Base-by-base conservation (phyloP, 2,113 vertebrate genomes). In the Mesembrinibis cayennensis region DNA sequence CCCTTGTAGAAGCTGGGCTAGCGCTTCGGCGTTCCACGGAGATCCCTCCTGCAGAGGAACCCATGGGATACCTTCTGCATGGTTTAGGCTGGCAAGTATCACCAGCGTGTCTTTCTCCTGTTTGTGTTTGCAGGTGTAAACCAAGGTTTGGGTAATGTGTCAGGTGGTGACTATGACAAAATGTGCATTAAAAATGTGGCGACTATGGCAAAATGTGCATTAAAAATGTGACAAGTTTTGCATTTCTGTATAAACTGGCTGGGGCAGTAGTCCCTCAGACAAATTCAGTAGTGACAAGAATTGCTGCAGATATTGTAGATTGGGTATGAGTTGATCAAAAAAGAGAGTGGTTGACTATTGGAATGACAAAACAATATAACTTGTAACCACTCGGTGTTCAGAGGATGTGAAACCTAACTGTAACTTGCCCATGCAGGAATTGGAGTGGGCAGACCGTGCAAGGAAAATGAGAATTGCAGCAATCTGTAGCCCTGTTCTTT, bases 21-120 rank as follows among this genome's bases (percentile, higher is more conserved):
- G 15, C 0, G 1, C 78, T 91, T 70, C 1, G 3, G 53, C 2
- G 1, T 89, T 87, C 58, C 55, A 16, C 1, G 2, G 56, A 55
- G 8, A 71, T 42, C 21, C 47, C 58, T 61, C 58, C 58, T 61
- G 58, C 58, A 23, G 34, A 34, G 58, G 36, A 59, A 36, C 14
- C 34, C 21, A 16, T 59, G 58, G 58, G 58, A 59, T 59, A 25
- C 58, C 34, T 59, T 25, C 21, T 36, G 58, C 32, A 3, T 2
- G 2, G 22, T 72, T 94, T 59, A 67, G 70, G 47, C 32, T 63
- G 53, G 34, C 52, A 76, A 62, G 38, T 50, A 18, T 47, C 42
- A 27, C 4, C 0, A 16, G 11, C 9, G 2, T 76, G 16, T 63
- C 18, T 69, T 72, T 88, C 49, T 30, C 42, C 47, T 53, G 22